Evolutionary conservation across 1,140 invertebrate species (phyloP).

Genomic region (Calliphora vicina): DNA sequence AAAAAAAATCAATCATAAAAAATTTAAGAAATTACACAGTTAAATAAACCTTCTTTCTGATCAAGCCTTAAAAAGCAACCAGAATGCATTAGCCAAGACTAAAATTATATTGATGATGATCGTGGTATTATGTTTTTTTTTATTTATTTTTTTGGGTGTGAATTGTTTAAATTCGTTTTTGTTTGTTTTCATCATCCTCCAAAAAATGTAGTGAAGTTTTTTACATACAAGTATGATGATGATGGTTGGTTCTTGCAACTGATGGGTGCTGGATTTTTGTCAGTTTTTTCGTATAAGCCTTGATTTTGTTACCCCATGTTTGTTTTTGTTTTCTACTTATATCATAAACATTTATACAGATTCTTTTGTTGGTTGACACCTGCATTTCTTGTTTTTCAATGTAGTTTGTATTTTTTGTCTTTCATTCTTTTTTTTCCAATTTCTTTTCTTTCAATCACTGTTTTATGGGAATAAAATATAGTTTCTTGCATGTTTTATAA

Average conservation of each 20-base stretch:
- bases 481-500: background rate
- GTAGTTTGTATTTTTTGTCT: no score
- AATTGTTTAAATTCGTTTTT: background rate
- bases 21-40: no score
- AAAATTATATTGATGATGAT: background rate
- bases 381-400: background rate
- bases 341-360: background rate
- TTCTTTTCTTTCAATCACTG: background rate
- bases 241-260: background rate
- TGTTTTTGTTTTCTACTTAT: no score
- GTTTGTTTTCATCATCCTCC: background rate
- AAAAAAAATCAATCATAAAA: no score
- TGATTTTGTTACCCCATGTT: no score
- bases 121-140: background rate
- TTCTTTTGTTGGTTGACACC: background rate
- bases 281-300: background rate
- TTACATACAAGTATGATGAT: no score
- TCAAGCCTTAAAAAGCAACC: background rate
- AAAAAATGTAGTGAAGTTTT: no score
- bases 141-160: background rate
- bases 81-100: background rate
- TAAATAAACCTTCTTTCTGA: background rate
- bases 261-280: background rate
- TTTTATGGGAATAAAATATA: background rate
- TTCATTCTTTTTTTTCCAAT: background rate